Percentiles rank a stretch among this genome's conserved stretches.
Conservation (phyloP, 2,113 vertebrate species). For the Pogona vitticeps region DNA sequence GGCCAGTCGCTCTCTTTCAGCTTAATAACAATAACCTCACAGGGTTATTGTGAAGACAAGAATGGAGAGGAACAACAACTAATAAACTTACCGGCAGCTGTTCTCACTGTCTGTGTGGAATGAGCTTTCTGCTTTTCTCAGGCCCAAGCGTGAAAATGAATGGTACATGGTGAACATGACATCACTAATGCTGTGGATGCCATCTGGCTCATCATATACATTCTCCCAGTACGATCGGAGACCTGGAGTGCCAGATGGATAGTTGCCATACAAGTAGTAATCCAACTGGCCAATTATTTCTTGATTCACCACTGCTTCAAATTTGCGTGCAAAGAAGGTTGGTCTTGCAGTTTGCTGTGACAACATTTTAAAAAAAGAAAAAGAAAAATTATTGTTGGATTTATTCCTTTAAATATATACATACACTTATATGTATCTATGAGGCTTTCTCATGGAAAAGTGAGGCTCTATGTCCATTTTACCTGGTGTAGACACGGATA, state of each 20-base stretch:
- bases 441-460: too few species aligned
- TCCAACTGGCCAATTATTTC: constrained; percentile 96
- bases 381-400: background rate
- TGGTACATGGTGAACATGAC: constrained; percentile 90
- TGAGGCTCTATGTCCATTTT: too few species aligned
- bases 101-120: constrained; percentile 81
- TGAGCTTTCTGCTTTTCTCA: constrained; percentile 80
- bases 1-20: background rate
- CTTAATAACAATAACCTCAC: too few species aligned
- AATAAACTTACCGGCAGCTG: constrained; percentile 87
- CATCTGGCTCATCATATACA: constrained; percentile 88
- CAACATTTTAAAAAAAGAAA: background rate
- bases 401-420: too few species aligned
- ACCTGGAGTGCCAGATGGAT: constrained; percentile 83
- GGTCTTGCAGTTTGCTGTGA: constrained; percentile 93
- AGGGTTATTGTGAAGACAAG: background rate
- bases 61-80: fast-evolving
- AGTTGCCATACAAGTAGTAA: constrained; percentile 88
- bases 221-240: constrained; percentile 96
- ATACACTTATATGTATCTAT: too few species aligned
- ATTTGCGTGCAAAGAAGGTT: constrained; percentile 98
- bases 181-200: constrained; percentile 85
- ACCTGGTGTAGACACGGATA: too few species aligned
- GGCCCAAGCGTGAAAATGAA: constrained; percentile 87
- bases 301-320: constrained; percentile 96